Conservation (phyloP, 2,797 vertebrate species). For the Tarsius wallacei region DNA sequence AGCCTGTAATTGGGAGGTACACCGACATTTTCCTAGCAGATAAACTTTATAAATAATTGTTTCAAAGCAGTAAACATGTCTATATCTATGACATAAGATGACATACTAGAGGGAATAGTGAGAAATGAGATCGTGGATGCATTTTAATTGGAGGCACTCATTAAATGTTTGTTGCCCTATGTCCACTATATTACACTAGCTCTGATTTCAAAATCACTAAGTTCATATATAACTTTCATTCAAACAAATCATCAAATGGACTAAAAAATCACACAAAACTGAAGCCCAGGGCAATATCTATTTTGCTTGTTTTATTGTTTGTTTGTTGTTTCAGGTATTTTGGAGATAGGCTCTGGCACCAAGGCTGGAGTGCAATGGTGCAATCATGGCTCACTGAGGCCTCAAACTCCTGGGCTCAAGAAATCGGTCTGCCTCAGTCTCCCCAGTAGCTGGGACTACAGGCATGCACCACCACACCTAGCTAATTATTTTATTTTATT, state of each 20-base stretch:
- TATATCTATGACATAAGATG: neutral
- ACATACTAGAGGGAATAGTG: neutral
- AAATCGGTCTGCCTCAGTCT: no score
- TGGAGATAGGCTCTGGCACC: neutral
- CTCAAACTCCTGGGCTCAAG: no score
- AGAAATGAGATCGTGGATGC: neutral
- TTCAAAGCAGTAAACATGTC: neutral
- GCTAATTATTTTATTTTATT: no score
- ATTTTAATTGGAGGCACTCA: neutral
- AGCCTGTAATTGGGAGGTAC: neutral
- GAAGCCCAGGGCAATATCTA: neutral
- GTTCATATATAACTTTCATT: neutral
- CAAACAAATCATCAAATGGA: neutral
- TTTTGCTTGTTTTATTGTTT: neutral
- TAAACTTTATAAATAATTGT: conserved; percentile 21
- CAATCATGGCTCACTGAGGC: no score
- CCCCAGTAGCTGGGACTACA: no score
- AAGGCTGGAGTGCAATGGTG: no score
- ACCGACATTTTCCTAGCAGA: neutral
- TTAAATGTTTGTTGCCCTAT: neutral
- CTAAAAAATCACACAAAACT: neutral
- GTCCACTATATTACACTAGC: neutral
- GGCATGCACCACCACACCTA: no score
- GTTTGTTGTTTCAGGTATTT: neutral
- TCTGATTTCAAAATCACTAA: conserved; percentile 45